Conservation (phyloP, 2,113 vertebrate species). For the Strix aluco region DNA sequence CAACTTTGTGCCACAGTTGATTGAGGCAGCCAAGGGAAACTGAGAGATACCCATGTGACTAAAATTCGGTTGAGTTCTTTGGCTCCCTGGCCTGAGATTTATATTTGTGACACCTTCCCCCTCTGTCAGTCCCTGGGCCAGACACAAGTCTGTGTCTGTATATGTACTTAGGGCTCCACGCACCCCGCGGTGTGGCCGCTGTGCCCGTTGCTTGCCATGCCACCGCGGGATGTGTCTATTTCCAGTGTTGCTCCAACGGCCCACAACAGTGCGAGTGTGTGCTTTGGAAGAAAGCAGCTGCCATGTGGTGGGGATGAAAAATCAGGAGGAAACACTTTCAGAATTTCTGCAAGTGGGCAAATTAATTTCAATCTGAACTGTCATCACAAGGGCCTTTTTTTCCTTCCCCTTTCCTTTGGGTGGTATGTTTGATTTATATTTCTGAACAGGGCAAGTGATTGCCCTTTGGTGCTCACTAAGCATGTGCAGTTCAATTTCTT, state of each 20-base stretch:
- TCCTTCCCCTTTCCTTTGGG: conserved; percentile 32
- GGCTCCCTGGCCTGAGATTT: conserved; percentile 44
- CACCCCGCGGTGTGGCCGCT: not conserved
- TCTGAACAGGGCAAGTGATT: not conserved
- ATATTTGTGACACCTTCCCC: conserved; percentile 54
- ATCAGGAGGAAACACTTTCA: conserved; percentile 48
- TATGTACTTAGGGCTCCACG: not conserved
- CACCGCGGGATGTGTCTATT: not conserved
- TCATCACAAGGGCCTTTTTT: conserved; percentile 43
- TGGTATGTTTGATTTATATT: conserved; percentile 56
- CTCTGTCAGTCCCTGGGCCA: conserved; percentile 37
- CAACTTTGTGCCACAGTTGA: not conserved
- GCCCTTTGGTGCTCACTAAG: not conserved
- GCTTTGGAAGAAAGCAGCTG: conserved; percentile 46
- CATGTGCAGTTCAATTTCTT: not conserved
- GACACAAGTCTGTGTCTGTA: conserved; percentile 41
- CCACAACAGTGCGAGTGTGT: not conserved
- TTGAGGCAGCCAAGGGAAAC: conserved; percentile 19
- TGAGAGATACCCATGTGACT: conserved; percentile 36
- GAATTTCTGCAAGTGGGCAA: conserved; percentile 60
- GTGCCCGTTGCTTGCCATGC: not conserved
- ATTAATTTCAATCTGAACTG: conserved; percentile 63
- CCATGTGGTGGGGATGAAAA: conserved; percentile 30
- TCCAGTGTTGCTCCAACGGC: not conserved
- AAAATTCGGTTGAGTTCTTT: conserved; percentile 42